phyloP scores from a whole-genome alignment of 2,113 vertebrate species.

The Galeopterus variegatus region DNA sequence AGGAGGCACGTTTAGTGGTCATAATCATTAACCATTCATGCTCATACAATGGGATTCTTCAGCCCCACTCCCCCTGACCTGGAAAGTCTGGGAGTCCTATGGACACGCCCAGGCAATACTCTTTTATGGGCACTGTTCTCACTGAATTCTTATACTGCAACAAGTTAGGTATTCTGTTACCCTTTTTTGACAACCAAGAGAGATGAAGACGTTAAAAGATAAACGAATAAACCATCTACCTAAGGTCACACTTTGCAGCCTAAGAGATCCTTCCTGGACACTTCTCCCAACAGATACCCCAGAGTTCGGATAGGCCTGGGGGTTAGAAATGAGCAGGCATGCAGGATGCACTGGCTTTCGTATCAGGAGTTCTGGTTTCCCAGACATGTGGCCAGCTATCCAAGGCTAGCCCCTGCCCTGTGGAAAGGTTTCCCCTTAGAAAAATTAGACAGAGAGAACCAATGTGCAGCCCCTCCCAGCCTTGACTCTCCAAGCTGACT shows the following conservation, averaged over 20 bases:
- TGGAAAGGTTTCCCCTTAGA: neutral
- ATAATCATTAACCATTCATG: fast-evolving
- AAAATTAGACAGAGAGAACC: neutral
- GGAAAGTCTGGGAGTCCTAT: neutral
- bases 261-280: neutral
- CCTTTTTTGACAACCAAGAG: neutral
- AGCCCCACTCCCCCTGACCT: fast-evolving
- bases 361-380: no score
- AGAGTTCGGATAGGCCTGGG: no score
- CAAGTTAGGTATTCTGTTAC: neutral
- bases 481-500: no score
- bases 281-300: neutral
- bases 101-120: neutral
- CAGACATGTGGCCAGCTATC: neutral
- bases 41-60: fast-evolving
- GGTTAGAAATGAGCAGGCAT: no score
- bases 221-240: neutral
- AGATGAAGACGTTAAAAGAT: neutral
- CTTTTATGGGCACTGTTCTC: neutral
- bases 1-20: neutral
- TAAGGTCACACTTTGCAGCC: neutral
- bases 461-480: neutral
- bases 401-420: fast-evolving
- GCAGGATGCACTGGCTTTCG: fast-evolving
- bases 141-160: neutral